Conservation (phyloP, 2,113 vertebrate genomes). For the Hippolais icterina region DNA sequence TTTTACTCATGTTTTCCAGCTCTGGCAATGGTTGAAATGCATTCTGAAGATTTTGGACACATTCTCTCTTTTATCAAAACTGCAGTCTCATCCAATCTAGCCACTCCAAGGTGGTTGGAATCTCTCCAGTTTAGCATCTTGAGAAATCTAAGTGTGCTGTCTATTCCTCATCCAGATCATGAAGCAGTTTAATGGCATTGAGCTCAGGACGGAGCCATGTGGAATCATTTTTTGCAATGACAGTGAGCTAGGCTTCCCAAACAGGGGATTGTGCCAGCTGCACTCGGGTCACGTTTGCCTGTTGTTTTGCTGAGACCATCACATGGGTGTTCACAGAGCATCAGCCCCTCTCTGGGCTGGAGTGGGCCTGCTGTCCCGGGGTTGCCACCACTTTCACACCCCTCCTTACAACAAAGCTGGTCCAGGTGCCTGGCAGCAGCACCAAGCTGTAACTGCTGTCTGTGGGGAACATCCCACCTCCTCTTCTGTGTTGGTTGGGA, state of each 20-base stretch:
- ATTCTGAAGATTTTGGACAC: slow-evolving; percentile 14
- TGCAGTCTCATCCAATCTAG: not conserved
- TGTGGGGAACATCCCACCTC: not conserved
- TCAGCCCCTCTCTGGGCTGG: not conserved
- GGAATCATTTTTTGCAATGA: not conserved
- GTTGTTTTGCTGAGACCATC: not conserved
- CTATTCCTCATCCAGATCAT: slow-evolving; percentile 18
- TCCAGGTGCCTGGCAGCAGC: not conserved
- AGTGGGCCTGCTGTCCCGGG: accelerated
- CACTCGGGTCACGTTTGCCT: not conserved
- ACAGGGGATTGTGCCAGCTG: not conserved
- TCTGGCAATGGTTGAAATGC: not conserved
- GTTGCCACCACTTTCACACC: not conserved
- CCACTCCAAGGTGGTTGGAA: not conserved
- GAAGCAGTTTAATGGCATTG: not conserved
- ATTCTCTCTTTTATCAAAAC: slow-evolving; percentile 5
- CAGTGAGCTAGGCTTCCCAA: not conserved
- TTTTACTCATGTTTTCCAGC: not conserved
- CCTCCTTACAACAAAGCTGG: not conserved
- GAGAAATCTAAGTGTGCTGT: not conserved
- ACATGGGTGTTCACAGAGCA: not conserved
- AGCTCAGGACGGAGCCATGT: not conserved
- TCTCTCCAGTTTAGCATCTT: slow-evolving; percentile 8
- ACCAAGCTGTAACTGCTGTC: not conserved
- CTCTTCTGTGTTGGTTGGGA: not conserved